Evolutionary conservation across 23 tunicate species (phyloP).

Genomic region (Corella eumyota): DNA sequence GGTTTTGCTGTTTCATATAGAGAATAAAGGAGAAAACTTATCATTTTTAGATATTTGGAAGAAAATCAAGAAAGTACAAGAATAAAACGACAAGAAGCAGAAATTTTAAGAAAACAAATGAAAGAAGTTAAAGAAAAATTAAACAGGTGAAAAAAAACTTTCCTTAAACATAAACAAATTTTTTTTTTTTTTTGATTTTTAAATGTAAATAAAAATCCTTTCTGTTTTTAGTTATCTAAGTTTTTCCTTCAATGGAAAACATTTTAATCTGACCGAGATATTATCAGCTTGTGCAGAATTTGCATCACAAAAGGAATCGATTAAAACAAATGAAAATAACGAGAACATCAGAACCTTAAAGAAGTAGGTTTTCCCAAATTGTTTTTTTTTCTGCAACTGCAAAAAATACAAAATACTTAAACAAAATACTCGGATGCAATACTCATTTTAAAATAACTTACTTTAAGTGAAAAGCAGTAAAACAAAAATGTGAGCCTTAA

Average conservation of each 20-base stretch:
- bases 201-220: background rate
- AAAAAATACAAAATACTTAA: no score
- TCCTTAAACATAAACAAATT: no score
- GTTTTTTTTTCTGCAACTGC: no score
- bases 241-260: slow-evolving; percentile 4
- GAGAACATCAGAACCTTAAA: no score
- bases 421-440: no score
- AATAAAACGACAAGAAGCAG: slow-evolving; percentile 10
- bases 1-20: no score
- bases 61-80: slow-evolving; percentile 12
- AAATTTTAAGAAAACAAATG: slow-evolving; percentile 1
- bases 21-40: no score
- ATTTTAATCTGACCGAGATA: slow-evolving; percentile 4
- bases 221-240: background rate
- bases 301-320: slow-evolving; percentile 8
- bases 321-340: background rate
- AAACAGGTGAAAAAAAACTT: no score
- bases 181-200: background rate
- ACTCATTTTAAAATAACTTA: no score
- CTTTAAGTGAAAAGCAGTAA: background rate
- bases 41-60: slow-evolving; percentile 44
- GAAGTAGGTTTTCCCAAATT: no score
- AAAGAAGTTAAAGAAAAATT: slow-evolving; percentile 4
- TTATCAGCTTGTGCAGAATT: slow-evolving; percentile 23
- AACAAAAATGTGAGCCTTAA: background rate